phyloP scores from a whole-genome alignment of 2,888 invertebrate species.

The Caenorhabditis auriculariae region DNA sequence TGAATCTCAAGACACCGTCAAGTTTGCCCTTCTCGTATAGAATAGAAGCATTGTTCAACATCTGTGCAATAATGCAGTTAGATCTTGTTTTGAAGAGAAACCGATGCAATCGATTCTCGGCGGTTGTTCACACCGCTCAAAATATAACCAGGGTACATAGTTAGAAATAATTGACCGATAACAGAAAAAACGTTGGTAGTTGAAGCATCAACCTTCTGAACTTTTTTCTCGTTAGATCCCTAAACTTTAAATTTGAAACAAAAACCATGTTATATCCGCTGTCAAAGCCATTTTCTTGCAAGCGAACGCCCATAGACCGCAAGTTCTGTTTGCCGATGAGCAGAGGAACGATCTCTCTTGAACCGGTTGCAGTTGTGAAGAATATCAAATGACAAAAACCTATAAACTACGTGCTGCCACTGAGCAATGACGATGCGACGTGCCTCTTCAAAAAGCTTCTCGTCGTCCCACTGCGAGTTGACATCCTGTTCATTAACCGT shows the following conservation, averaged over 20 bases:
- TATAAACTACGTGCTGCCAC: slow-evolving; percentile 70
- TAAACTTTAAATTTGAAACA: neutral
- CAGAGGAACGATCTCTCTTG: slow-evolving; percentile 56
- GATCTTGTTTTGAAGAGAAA: neutral
- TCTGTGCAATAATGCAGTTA: too few relatives aligned
- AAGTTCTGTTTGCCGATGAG: slow-evolving; percentile 55
- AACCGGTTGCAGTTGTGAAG: too few relatives aligned
- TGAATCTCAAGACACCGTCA: slow-evolving; percentile 42
- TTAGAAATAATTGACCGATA: slow-evolving; percentile 59
- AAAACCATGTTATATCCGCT: slow-evolving; percentile 70
- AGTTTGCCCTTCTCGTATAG: slow-evolving; percentile 28
- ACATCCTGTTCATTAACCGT: slow-evolving; percentile 22
- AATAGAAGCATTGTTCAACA: slow-evolving; percentile 37
- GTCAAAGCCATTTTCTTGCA: slow-evolving; percentile 69
- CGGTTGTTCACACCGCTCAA: neutral
- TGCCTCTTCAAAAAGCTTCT: slow-evolving; percentile 63
- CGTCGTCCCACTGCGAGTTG: slow-evolving; percentile 62
- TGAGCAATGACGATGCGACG: slow-evolving; percentile 66
- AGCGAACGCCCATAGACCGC: slow-evolving; percentile 33
- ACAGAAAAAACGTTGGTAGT: slow-evolving; percentile 78
- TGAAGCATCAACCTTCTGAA: slow-evolving; percentile 72
- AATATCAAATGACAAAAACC: slow-evolving; percentile 11
- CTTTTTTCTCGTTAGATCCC: neutral
- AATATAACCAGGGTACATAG: slow-evolving; percentile 21
- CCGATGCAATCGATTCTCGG: neutral